phyloP scores from a whole-genome alignment of 2,888 invertebrate species.

The Sarcophaga caerulescens region DNA sequence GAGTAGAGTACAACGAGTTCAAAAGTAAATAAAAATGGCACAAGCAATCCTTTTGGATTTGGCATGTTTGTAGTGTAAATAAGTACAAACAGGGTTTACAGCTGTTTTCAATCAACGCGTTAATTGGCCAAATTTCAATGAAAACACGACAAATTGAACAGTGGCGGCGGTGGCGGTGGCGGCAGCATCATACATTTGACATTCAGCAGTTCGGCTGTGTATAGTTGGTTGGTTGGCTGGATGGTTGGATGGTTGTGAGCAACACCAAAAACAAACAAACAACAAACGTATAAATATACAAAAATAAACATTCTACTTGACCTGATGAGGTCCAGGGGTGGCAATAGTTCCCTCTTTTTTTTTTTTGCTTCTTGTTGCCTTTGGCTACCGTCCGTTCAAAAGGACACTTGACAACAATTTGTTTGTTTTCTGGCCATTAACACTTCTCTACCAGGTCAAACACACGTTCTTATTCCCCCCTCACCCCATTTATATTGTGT shows the following conservation, averaged over 20 bases:
- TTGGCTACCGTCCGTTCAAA: slow-evolving; percentile 62
- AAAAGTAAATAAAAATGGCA: slow-evolving; percentile 3
- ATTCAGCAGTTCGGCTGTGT: slow-evolving; percentile 26
- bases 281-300: slow-evolving; percentile 4
- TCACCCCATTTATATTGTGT: neutral
- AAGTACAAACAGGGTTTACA: slow-evolving; percentile 48
- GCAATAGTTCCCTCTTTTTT: neutral
- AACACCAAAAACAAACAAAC: neutral
- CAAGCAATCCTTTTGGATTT: slow-evolving; percentile 2
- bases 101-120: slow-evolving; percentile 59
- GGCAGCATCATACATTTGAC: slow-evolving; percentile 59
- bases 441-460: slow-evolving; percentile 47
- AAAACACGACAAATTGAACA: slow-evolving; percentile 73
- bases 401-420: slow-evolving; percentile 65
- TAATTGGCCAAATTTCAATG: slow-evolving; percentile 78
- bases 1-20: neutral
- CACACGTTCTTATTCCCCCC: slow-evolving; percentile 8
- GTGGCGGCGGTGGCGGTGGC: slow-evolving; percentile 17
- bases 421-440: slow-evolving; percentile 67
- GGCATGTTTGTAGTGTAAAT: slow-evolving; percentile 12
- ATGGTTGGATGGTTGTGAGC: slow-evolving; percentile 29
- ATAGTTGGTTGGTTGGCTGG: slow-evolving; percentile 24
- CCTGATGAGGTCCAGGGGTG: slow-evolving; percentile 48
- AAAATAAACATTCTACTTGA: slow-evolving; percentile 2
- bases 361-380: slow-evolving; percentile 47